Evolutionary conservation across 2,888 invertebrate species (phyloP), one percentile per base, ranked within the genome.

Genomic region (Vannuccia rotundouncinata): DNA sequence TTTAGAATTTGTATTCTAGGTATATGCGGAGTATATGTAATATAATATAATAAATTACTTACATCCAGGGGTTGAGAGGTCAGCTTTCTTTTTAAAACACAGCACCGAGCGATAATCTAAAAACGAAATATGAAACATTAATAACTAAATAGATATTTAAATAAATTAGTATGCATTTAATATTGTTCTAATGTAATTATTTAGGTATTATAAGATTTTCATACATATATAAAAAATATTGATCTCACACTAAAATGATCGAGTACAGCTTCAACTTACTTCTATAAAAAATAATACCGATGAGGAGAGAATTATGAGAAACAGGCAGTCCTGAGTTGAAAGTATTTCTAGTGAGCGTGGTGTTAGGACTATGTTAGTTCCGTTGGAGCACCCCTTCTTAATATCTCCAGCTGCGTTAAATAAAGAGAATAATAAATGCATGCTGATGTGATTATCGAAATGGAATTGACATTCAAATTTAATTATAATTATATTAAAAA

Each of bases 81-180:
- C 66, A 66, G 25, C 66, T 66, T 66, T 66, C 66, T 66, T 22
- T 22, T 66, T 22, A 66, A 66, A 66, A 66, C 25, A 66, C 66
- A 66, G 66, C 66, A 66, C 25, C 66, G 10, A n/a, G 25, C 66
- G 25, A 66, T 66, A 13, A 66, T 22, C 66, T 66, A 27, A 22
- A 66, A 66, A 66, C n/a, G n/a, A n/a, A n/a, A n/a, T n/a, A n/a
- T n/a, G n/a, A n/a, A n/a, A n/a, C n/a, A n/a, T n/a, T n/a, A n/a
- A n/a, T n/a, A n/a, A n/a, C n/a, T n/a, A n/a, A n/a, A n/a, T n/a
- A n/a, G n/a, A n/a, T n/a, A n/a, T n/a, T n/a, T n/a, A n/a, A n/a
- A n/a, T n/a, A n/a, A n/a, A n/a, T n/a, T n/a, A n/a, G n/a, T n/a
- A n/a, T n/a, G n/a, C n/a, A n/a, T n/a, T n/a, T n/a, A n/a, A n/a